Base-by-base conservation (phyloP, 2,113 vertebrate species). In the Rhynchopsitta pachyrhyncha region DNA sequence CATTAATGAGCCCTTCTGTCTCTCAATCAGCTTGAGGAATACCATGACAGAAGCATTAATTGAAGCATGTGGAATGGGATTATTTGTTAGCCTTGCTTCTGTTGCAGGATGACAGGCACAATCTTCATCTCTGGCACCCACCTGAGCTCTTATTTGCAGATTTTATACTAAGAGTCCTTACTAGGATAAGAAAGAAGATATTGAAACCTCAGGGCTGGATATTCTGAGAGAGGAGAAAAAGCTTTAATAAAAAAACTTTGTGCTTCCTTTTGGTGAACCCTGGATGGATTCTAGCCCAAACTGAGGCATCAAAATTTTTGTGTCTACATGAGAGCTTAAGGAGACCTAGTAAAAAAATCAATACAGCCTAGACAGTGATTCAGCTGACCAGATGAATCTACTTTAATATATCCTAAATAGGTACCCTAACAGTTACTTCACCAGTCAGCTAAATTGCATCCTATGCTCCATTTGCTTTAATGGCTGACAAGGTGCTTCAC, bases 341-440 rank as follows among this genome's bases (percentile, higher is more conserved):
- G 24, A 93, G 33, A 73, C 33, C 23, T 39, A 67, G 49, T 82
- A 42, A 62, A 73, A 84, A 82, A 33, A 76, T 74, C 59, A 93
- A 33, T 67, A 70, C 12, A 92, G 49, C n/a, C 53, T 27, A 77
- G 44, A 70, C 20, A 74, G 80, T 59, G 46, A 71, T 88, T 93
- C 73, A 83, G 60, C 17, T 88, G 91, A 88, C 55, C 64, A 88
- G 46, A 86, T 27, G 42, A 70, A 86, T 83, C 64, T 57, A 41
- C 68, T 83, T 93, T 59, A 70, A 81, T 88, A 83, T 88, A 49
- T 50, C 47, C 76, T 84, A 82, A 92, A 67, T 67, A 94, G 88
- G 37, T 37, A 89, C 44, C 37, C 42, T 69, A 59, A 86, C 20
- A 92, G 67, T 87, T 71, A 92, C 44, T 73, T 67, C 69, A 49